Conservation (phyloP, 2,113 vertebrate genomes). For the Vulpes lagopus region DNA sequence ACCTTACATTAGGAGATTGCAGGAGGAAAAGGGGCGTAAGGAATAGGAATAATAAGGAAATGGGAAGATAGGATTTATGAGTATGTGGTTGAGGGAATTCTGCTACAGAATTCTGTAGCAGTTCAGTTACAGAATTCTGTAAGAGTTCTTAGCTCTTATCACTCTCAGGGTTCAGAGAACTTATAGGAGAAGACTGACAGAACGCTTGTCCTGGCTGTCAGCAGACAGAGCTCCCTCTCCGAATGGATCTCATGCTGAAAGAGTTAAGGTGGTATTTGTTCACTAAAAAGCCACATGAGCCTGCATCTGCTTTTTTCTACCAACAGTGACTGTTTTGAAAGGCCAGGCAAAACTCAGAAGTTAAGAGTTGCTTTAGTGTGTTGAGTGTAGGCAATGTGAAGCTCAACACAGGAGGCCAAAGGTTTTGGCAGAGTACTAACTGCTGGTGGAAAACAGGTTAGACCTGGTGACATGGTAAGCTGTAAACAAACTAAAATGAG, state of each 20-base stretch:
- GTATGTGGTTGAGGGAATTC: neutral
- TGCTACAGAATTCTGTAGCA: neutral
- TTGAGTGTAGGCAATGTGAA: neutral
- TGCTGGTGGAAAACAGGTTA: slow-evolving; percentile 57
- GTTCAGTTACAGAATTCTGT: no score
- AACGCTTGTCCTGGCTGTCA: neutral
- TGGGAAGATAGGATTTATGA: neutral
- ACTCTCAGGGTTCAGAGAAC: neutral
- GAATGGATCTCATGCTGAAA: neutral
- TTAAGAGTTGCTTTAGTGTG: slow-evolving; percentile 26
- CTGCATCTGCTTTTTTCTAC: neutral
- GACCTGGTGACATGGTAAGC: neutral
- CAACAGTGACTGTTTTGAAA: slow-evolving; percentile 21
- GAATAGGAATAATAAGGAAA: neutral
- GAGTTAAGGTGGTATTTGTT: neutral
- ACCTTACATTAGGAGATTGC: neutral
- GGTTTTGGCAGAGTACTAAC: slow-evolving; percentile 17
- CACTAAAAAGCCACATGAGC: neutral
- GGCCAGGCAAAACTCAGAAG: neutral
- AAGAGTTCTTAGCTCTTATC: neutral
- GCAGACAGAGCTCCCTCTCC: neutral
- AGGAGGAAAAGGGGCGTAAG: neutral
- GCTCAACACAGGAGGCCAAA: slow-evolving; percentile 26
- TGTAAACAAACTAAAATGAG: slow-evolving; percentile 20
- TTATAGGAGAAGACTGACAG: neutral